Evolutionary conservation across 2,797 vertebrate species (phyloP).

Genomic region (Tachyglossus aculeatus): DNA sequence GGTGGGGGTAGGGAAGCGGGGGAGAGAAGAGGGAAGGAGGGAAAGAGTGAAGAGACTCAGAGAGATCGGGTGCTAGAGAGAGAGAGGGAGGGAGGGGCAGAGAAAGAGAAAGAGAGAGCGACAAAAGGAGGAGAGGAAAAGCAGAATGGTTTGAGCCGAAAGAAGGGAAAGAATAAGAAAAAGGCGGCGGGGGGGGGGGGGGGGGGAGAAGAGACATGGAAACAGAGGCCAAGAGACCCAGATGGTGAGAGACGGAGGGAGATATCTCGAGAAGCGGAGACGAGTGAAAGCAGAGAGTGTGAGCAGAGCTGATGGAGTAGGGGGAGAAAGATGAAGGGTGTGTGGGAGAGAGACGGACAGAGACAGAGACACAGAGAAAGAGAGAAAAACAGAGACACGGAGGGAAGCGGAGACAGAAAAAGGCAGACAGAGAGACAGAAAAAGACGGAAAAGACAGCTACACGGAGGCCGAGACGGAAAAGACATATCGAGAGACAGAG

Average conservation of each 20-base stretch:
- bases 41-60: background rate
- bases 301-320: too few species aligned
- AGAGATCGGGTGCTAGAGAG: background rate
- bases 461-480: too few species aligned
- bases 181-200: background rate
- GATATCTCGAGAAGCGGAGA: slow-evolving; percentile 62
- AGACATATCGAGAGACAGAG: background rate
- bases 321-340: background rate
- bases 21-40: background rate
- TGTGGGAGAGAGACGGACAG: background rate
- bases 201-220: background rate
- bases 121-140: background rate
- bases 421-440: too few species aligned
- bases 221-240: background rate
- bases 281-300: background rate
- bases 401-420: background rate
- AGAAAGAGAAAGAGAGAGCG: background rate
- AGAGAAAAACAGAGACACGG: slow-evolving; percentile 43
- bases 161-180: background rate
- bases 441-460: too few species aligned
- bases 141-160: too few species aligned
- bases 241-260: slow-evolving; percentile 72
- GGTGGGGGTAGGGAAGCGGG: background rate
- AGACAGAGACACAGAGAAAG: slow-evolving; percentile 61
- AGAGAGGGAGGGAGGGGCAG: background rate